Evolutionary conservation across 2,113 vertebrate genomes (phyloP).

Genomic region (Ptilonorhynchus violaceus): DNA sequence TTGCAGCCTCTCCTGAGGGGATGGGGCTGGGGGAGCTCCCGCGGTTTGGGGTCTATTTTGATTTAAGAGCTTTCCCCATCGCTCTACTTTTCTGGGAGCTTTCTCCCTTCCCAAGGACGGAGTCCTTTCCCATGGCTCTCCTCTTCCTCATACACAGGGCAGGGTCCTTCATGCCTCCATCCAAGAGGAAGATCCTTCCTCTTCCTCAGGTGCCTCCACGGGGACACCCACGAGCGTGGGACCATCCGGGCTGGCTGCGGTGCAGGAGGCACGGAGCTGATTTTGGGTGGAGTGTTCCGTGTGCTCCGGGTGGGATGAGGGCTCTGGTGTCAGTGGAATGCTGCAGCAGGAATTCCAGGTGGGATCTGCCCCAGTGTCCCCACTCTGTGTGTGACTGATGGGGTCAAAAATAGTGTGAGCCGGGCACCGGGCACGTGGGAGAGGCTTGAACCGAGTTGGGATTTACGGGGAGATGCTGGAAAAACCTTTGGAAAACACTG

Average conservation of each 20-base stretch:
- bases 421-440: accelerated
- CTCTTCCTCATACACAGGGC: neutral
- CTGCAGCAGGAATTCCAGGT: neutral
- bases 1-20: neutral
- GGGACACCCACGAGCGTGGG: neutral
- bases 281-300: accelerated
- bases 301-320: neutral
- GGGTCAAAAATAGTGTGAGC: accelerated
- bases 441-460: accelerated
- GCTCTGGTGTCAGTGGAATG: neutral
- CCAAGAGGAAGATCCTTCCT: neutral
- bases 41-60: neutral
- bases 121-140: accelerated
- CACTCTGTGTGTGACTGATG: accelerated
- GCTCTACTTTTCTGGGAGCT: neutral
- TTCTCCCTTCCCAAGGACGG: accelerated
- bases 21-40: accelerated
- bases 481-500: neutral
- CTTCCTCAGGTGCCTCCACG: neutral
- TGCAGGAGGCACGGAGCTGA: accelerated
- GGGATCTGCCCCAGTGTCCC: accelerated
- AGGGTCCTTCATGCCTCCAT: accelerated
- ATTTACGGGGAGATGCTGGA: neutral
- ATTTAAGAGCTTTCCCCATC: neutral
- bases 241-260: accelerated